Base-by-base conservation (phyloP, 2,888 invertebrate genomes). In the Metopia argyrocephala region DNA sequence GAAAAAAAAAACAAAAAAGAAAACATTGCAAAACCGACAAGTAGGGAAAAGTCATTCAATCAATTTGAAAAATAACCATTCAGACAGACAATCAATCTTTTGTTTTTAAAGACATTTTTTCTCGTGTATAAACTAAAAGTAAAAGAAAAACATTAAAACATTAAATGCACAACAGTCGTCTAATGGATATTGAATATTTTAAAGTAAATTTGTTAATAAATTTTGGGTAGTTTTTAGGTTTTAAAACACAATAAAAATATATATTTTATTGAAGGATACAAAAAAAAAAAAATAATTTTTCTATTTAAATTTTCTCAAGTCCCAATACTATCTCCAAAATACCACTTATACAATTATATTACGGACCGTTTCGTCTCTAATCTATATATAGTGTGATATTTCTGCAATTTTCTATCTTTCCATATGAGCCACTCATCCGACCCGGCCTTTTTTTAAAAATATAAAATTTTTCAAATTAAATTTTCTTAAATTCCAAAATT, bases 81-180 rank as follows among this genome's bases (percentile, higher is more conserved):
- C 15, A 54, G 21, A 23, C 15, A 54, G 21, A 23, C 56, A 56
- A 64, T 64, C 64, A 73, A 56, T 57, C 56, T 73, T 73, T 64
- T 70, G 31, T 61, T 50, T 23, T 25, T 9, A 15, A 38, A 50
- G 18, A 7, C 9, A 38, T 38, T 25, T 50, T 15, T 31, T 59
- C 50, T 25, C 31, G 23, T 9, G 31, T 12, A 3, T 38, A 57
- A 57, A n/a, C 21, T 9, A 57, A 69, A 23, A 46, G n/a, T 21
- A 27, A 57, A 57, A 21, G 12, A 45, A 45, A 54, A 25, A 66
- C 9, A 38, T n/a, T 20, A 7, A 48, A 31, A 28, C 15, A 38
- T 38, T 38, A 38, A 38, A 38, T 15, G 38, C n/a, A n/a, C n/a
- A 38, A 38, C 38, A 12, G 12, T 38, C 38, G 38, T 38, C 38